Evolutionary conservation across 2,797 vertebrate genomes (phyloP).

Genomic region (Xenentodon cancila): DNA sequence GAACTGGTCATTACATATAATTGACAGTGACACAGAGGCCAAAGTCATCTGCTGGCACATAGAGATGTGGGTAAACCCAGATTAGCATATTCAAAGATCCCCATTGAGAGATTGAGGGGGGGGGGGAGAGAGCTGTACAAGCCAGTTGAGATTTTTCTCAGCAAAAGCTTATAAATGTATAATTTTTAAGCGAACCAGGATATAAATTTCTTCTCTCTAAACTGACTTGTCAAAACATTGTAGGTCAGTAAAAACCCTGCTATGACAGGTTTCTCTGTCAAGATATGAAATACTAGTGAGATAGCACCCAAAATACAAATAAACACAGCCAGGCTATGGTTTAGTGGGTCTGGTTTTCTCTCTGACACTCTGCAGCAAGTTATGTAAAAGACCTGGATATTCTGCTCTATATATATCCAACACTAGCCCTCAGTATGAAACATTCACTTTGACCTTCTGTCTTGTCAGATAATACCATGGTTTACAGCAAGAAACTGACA

Average conservation of each 20-base stretch:
- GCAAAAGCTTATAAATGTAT: too few relatives aligned
- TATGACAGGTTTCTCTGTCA: constrained; percentile 19
- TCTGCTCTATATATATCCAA: constrained; percentile 71
- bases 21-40: background rate
- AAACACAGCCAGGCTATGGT: constrained; percentile 31
- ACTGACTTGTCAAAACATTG: constrained; percentile 40
- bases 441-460: constrained; percentile 80
- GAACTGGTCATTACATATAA: background rate
- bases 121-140: too few relatives aligned
- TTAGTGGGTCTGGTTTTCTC: constrained; percentile 69
- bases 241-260: constrained; percentile 29
- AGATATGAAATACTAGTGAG: constrained; percentile 14
- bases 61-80: background rate
- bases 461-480: constrained; percentile 72
- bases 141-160: too few relatives aligned
- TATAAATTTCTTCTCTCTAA: constrained; percentile 5
- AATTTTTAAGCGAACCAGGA: too few relatives aligned
- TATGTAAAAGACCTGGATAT: constrained; percentile 74
- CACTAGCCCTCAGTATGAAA: constrained; percentile 72
- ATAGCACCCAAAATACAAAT: constrained; percentile 41
- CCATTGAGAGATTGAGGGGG: too few relatives aligned
- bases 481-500: constrained; percentile 73
- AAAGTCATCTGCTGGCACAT: background rate
- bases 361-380: constrained; percentile 73
- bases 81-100: too few relatives aligned